These are phyloP conservation scores for Drosophila picticornis DNA, from an alignment of 2,888 invertebrate genomes.

Conservation along the genomic window DNA sequence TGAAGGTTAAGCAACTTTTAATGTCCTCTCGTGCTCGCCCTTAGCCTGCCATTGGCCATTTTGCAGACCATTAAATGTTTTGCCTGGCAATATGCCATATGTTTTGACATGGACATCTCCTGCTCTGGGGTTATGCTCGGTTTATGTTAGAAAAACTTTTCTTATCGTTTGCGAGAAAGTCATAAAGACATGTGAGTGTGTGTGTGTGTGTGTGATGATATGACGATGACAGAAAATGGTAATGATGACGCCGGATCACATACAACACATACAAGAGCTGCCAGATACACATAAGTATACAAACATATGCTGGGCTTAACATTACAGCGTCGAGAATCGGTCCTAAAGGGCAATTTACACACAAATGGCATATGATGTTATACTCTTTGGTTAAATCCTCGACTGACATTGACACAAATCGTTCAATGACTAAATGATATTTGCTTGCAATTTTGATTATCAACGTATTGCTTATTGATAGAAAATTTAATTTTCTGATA, in stretches of 20 bases:
- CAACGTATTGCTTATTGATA: constrained; percentile 2
- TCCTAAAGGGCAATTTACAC: constrained; percentile 46
- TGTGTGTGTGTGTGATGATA: constrained; percentile 38
- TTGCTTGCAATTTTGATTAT: constrained; percentile 11
- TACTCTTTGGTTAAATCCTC: constrained; percentile 19
- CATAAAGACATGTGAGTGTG: constrained; percentile 62
- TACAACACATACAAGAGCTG: background rate
- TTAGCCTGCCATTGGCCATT: constrained; percentile 57
- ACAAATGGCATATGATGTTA: constrained; percentile 7
- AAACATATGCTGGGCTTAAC: constrained; percentile 64
- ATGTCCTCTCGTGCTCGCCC: constrained; percentile 56
- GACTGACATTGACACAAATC: constrained; percentile 23
- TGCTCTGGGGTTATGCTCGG: constrained; percentile 22
- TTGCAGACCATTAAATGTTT: constrained; percentile 80
- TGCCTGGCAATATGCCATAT: constrained; percentile 81
- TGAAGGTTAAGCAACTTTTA: constrained; percentile 82
- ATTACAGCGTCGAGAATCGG: constrained; percentile 46
- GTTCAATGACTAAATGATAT: constrained; percentile 18
- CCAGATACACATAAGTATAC: constrained; percentile 7
- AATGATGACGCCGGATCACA: constrained; percentile 65
- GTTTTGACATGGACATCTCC: constrained; percentile 69
- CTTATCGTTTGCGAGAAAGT: constrained; percentile 75
- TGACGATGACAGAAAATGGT: constrained; percentile 69
- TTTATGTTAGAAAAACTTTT: constrained; percentile 63
- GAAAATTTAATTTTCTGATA: constrained; percentile 5